Evolutionary conservation across 1,140 invertebrate species (phyloP).

Genomic region (Melipona quadrifasciata): DNA sequence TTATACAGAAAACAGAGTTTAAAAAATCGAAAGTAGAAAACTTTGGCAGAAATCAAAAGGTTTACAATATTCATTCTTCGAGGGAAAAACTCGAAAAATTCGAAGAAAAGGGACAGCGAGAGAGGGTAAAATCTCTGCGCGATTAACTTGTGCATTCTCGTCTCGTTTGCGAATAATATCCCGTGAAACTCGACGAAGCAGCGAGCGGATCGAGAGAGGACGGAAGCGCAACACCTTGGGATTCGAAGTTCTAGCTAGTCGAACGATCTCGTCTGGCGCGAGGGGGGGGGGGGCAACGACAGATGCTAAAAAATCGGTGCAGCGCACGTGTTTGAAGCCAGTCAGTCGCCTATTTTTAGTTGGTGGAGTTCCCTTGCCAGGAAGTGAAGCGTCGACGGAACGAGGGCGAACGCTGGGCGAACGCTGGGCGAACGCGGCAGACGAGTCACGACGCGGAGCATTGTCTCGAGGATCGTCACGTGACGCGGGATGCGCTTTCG

Average conservation of each 20-base stretch:
- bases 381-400: constrained; percentile 52
- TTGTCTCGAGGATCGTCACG: constrained; percentile 59
- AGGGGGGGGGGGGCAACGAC: background rate
- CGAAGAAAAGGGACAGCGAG: too few relatives aligned
- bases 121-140: too few relatives aligned
- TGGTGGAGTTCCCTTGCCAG: constrained; percentile 53
- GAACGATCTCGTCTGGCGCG: constrained; percentile 29
- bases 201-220: background rate
- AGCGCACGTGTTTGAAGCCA: constrained; percentile 59
- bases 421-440: constrained; percentile 1
- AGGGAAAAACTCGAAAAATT: too few relatives aligned
- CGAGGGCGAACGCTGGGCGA: constrained; percentile 29
- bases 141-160: too few relatives aligned
- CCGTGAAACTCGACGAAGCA: background rate
- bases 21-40: too few relatives aligned
- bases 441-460: constrained; percentile 43
- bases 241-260: background rate
- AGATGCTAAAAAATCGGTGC: constrained; percentile 45
- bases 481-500: constrained; percentile 5
- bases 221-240: background rate
- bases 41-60: too few relatives aligned
- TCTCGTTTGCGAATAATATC: background rate
- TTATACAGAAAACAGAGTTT: too few relatives aligned
- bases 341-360: constrained; percentile 64
- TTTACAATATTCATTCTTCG: too few relatives aligned